Conservation (phyloP, 1,140 invertebrate genomes). For the Drosophila melanica region DNA sequence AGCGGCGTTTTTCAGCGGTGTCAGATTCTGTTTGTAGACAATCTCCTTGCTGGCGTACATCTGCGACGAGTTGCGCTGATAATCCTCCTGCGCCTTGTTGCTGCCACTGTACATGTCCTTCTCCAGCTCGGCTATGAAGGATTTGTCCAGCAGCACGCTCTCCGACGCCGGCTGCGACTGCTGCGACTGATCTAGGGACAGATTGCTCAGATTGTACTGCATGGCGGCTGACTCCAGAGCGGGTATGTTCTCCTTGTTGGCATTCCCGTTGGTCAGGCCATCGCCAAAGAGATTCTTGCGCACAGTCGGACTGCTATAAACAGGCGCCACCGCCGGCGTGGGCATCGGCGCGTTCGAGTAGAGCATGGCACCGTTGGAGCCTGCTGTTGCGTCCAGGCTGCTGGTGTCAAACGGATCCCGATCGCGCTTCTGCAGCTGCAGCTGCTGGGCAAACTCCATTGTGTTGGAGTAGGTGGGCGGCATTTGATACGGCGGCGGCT, state of each 20-base stretch:
- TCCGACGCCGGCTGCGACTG: constrained; percentile 23
- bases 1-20: constrained; percentile 71
- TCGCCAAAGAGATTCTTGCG: constrained; percentile 64
- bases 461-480: constrained; percentile 85
- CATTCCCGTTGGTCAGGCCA: constrained; percentile 23
- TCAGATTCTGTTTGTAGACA: constrained; percentile 77
- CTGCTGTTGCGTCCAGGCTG: constrained; percentile 29
- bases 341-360: constrained; percentile 61
- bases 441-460: constrained; percentile 74
- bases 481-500: constrained; percentile 85
- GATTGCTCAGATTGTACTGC: constrained; percentile 64
- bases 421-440: constrained; percentile 51
- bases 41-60: constrained; percentile 83
- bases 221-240: constrained; percentile 66
- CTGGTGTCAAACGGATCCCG: constrained; percentile 88
- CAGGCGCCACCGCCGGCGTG: constrained; percentile 1
- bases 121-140: constrained; percentile 87
- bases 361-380: constrained; percentile 27
- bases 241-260: constrained; percentile 79
- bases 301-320: constrained; percentile 60
- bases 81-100: constrained; percentile 72
- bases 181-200: constrained; percentile 52
- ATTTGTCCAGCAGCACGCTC: constrained; percentile 84
- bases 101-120: constrained; percentile 85
- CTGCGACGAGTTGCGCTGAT: constrained; percentile 84